Percentiles rank a stretch among this genome's conserved stretches.
Conservation (phyloP, 2,797 vertebrate genomes). For the Bovichtus diacanthus region DNA sequence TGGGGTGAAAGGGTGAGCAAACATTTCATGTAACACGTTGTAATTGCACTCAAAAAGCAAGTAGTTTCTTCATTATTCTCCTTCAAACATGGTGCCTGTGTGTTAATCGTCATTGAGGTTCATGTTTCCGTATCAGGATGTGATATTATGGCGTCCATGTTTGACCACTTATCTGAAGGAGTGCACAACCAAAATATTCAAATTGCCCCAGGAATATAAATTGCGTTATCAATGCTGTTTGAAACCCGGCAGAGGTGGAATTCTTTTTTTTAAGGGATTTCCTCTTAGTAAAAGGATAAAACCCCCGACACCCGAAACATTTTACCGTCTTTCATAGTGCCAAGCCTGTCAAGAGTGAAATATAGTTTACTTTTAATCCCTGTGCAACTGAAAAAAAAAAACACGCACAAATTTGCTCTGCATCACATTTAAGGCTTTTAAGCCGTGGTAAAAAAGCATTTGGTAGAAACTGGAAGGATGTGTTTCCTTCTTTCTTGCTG, state of each 20-base stretch:
- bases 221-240: slow-evolving; percentile 45
- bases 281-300: slow-evolving; percentile 48
- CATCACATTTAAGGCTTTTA: slow-evolving; percentile 59
- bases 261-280: slow-evolving; percentile 51
- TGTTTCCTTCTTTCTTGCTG: slow-evolving; percentile 26
- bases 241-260: slow-evolving; percentile 22
- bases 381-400: slow-evolving; percentile 47
- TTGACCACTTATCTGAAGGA: slow-evolving; percentile 10
- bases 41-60: background rate
- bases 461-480: slow-evolving; percentile 32
- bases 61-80: background rate
- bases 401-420: slow-evolving; percentile 50
- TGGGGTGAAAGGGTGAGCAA: background rate
- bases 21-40: background rate
- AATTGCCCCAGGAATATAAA: slow-evolving; percentile 38
- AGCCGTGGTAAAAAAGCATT: background rate
- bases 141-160: background rate
- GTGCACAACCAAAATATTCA: slow-evolving; percentile 11
- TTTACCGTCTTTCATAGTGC: slow-evolving; percentile 49
- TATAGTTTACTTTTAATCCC: slow-evolving; percentile 67
- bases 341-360: slow-evolving; percentile 65
- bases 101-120: background rate
- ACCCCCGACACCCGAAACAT: slow-evolving; percentile 40
- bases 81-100: background rate
- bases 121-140: slow-evolving; percentile 14